Evolutionary conservation across 2,113 vertebrate species (phyloP).

Genomic region (Lagenorhynchus albirostris): DNA sequence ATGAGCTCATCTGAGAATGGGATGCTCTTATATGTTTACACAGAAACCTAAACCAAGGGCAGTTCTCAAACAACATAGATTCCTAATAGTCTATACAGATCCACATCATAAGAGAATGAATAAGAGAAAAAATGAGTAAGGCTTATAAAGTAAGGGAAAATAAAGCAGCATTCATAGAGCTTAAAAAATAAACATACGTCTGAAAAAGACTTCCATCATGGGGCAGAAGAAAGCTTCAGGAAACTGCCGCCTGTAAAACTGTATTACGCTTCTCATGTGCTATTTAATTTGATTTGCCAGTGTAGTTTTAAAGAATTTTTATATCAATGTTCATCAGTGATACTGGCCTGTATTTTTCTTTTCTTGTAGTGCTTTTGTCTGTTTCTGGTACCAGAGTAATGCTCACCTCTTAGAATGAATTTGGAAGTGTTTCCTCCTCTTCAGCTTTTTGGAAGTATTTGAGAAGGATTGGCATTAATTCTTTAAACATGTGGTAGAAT

Average conservation of each 20-base stretch:
- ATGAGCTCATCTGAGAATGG: not conserved
- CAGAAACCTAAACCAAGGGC: not conserved
- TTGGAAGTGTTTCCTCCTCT: not conserved
- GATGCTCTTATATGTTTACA: not conserved
- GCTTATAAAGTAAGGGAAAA: not conserved
- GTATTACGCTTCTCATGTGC: not conserved
- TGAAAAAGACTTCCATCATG: not conserved
- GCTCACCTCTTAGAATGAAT: not conserved
- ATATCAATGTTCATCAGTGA: not conserved
- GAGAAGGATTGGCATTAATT: not conserved
- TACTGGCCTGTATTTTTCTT: not conserved
- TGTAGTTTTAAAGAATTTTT: not conserved
- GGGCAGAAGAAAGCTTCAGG: not conserved
- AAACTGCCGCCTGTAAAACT: not conserved
- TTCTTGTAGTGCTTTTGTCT: not conserved
- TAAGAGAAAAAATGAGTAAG: not conserved
- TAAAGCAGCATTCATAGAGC: not conserved
- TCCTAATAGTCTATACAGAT: not conserved
- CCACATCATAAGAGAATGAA: accelerated
- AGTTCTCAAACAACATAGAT: not conserved
- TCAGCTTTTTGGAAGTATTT: no score
- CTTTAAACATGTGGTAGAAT: not conserved
- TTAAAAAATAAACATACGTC: not conserved
- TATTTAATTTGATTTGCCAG: not conserved
- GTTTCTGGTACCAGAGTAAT: not conserved